Evolutionary conservation across 1,140 invertebrate genomes (phyloP), one percentile per base, ranked within the genome.

Genomic region (Lerema accius): DNA sequence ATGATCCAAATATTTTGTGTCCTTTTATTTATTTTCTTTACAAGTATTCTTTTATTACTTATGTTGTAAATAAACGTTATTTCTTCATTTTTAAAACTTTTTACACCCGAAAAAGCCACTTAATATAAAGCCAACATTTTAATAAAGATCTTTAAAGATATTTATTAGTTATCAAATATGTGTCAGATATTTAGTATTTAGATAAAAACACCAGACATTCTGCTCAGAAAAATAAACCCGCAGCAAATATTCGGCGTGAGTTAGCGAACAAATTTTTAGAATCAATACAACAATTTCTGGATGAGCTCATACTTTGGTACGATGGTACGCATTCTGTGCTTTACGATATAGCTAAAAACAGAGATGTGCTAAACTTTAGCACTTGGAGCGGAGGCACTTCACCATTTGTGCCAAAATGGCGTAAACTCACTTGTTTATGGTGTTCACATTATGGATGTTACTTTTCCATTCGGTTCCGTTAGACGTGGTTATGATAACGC

Each of bases 361-460:
- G 9, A 32, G 17, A 23, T 49, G 46, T 17, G 19, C 37, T 40
- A 53, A 59, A 48, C 55, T 48, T 48, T 28, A 59, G n/a, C 40
- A 45, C 42, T 51, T 58, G 2, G 40, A 58, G 23, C 43, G 17
- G 35, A 59, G 43, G 26, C 55, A 59, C 55, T 59, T 28, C 48
- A 48, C 62, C 60, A 59, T 69, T 60, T 63, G 28, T 58, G 64
- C 59, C 61, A 65, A 63, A 61, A 73, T 46, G 46, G 48, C 60
- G 64, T 65, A 67, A 73, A 69, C 64, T 69, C 64, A 39, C 66
- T 69, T 67, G 70, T 73, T 69, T 73, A 73, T 63, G 60, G 42
- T 53, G 53, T 63, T 26, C 45, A 61, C 55, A 63, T 65, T 65
- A 39, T 64, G 63, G 59, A 50, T 61, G 63, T 61, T 69, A 66